Evolutionary conservation across 1,140 invertebrate species (phyloP), one percentile per base, ranked within the genome.

Genomic region (Drosophila willistoni): DNA sequence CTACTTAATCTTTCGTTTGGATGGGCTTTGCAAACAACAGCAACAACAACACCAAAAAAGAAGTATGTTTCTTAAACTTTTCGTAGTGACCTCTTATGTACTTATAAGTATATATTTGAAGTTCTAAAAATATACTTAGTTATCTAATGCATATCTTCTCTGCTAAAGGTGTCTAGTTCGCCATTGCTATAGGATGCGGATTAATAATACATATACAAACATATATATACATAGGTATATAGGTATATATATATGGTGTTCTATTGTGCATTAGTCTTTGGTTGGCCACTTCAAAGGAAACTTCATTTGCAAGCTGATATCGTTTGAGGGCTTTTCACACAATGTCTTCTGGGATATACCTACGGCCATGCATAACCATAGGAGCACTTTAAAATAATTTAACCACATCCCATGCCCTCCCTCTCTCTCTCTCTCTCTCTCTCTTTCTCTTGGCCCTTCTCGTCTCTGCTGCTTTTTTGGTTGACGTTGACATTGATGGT

Each of bases 321-420:
- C 44, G 17, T 51, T 22, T 51, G 44, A 22, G 44, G 44, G 17
- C 19, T 51, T 22, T 12, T 19, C 44, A 19, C 7, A 51, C 9
- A 10, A 10, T 51, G 9, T 19, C 44, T 22, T 51, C 3, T 51
- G 44, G 44, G 44, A 51, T 51, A 51, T 51, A 22, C 17, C 17
- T 51, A 51, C 44, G 44, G 9, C 44, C 17, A 22, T 51, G 44
- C 19, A 85, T 77, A 85, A 81, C 77, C 82, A 76, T 61, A 71
- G 81, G 81, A 85, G 81, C 73, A 86, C 82, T 85, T 86, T 85
- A 82, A 85, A 85, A 85, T 86, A 85, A 85, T 85, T 85, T 82
- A 64, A 70, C 60, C 63, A 61, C 39, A 44, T 57, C 13, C 57
- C 34, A 36, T 12, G 1, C 33, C 9, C 44, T 4, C 19, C 63